A percentile compares a stretch with the other conserved stretches of the same genome.
Conservation (phyloP, 2,797 vertebrate species). For the Telmatherina bonti region DNA sequence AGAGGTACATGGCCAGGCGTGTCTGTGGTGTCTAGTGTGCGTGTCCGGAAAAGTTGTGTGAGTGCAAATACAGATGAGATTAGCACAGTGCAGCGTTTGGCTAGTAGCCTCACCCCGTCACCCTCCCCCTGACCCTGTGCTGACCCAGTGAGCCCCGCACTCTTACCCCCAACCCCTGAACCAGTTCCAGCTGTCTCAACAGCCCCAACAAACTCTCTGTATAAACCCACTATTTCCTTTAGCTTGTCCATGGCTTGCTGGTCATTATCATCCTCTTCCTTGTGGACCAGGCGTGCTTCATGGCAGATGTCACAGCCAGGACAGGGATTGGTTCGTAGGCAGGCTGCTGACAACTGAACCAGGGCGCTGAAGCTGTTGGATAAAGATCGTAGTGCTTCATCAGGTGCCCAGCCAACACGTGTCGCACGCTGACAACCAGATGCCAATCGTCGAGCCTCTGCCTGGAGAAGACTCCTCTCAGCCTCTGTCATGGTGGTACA, state of each 20-base stretch:
- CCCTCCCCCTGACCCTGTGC: conserved; percentile 77
- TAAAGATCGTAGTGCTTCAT: conserved; percentile 87
- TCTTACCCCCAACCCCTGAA: conserved; percentile 50
- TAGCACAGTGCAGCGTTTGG: conserved; percentile 93
- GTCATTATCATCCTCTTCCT: conserved; percentile 61
- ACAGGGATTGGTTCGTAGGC: conserved; percentile 89
- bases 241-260: conserved; percentile 87
- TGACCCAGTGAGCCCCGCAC: conserved; percentile 46
- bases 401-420: conserved; percentile 87
- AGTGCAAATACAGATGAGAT: conserved; percentile 92
- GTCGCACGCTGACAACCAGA: conserved; percentile 93
- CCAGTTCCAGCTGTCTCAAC: conserved; percentile 84
- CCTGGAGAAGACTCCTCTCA: conserved; percentile 86
- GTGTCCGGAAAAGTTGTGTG: conserved; percentile 91
- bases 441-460: conserved; percentile 88
- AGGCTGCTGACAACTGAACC: conserved; percentile 89
- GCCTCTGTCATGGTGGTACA: conserved; percentile 85
- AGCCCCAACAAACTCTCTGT: conserved; percentile 90
- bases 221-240: conserved; percentile 88
- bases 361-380: conserved; percentile 91
- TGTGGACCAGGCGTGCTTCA: conserved; percentile 33
- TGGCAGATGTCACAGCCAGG: conserved; percentile 84
- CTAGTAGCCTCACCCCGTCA: conserved; percentile 87
- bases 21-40: conserved; percentile 73
- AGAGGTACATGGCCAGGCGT: conserved; percentile 77